Percentiles rank a stretch among this genome's conserved stretches.
Conservation (phyloP, 2,888 invertebrate species). For the Eurois occulta region DNA sequence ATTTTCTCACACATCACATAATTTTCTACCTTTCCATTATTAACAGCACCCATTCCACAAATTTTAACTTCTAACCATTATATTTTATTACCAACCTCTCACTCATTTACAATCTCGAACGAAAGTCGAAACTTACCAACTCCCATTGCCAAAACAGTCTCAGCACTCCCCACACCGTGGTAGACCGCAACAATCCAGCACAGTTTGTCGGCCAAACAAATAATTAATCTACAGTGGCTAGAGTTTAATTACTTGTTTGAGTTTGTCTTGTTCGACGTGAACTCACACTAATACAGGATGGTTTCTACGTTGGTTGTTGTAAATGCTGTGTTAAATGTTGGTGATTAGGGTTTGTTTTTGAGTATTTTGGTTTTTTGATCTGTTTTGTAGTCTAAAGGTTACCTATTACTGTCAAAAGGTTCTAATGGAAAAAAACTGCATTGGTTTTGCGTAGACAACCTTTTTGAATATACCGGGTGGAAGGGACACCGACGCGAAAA, state of each 20-base stretch:
- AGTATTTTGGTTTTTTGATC: neutral
- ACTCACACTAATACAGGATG: slow-evolving; percentile 46
- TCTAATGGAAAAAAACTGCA: neutral
- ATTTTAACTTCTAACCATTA: slow-evolving; percentile 3
- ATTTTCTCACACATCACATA: too few relatives aligned
- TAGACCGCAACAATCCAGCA: slow-evolving; percentile 71
- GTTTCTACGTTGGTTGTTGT: slow-evolving; percentile 20
- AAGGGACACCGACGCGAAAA: too few relatives aligned
- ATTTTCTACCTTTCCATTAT: neutral
- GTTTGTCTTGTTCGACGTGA: slow-evolving; percentile 76
- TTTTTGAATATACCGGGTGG: too few relatives aligned
- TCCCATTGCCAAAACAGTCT: slow-evolving; percentile 50
- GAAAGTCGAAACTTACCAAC: slow-evolving; percentile 31
- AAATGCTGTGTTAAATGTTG: neutral
- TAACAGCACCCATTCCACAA: neutral
- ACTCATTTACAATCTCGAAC: slow-evolving; percentile 50
- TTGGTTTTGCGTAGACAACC: neutral
- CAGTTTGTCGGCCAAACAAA: slow-evolving; percentile 86
- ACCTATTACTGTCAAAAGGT: too few relatives aligned
- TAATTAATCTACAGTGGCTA: slow-evolving; percentile 85
- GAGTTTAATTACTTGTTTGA: slow-evolving; percentile 88
- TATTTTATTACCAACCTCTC: slow-evolving; percentile 13
- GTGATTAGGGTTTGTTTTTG: neutral
- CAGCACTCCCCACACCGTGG: slow-evolving; percentile 59
- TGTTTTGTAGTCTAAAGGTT: neutral